Evolutionary conservation across 2,113 vertebrate genomes (phyloP).

Genomic region (Ovis canadensis): DNA sequence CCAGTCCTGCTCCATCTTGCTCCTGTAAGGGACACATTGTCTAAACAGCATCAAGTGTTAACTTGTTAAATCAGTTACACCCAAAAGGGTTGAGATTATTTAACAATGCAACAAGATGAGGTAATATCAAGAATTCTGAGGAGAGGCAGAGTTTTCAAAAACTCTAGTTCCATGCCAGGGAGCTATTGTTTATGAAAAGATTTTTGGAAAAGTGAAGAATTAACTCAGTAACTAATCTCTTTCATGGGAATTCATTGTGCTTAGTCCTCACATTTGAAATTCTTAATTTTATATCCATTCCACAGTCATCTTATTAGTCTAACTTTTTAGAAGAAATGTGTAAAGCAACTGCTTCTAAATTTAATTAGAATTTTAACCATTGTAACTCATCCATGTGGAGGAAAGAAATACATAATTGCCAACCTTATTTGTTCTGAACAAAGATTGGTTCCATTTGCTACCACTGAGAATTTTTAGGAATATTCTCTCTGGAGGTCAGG

Average conservation of each 20-base stretch:
- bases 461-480: not conserved
- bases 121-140: conserved; percentile 64
- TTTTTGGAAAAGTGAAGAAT: conserved; percentile 57
- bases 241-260: not conserved
- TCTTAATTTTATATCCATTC: conserved; percentile 21
- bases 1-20: conserved; percentile 62
- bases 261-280: conserved; percentile 30
- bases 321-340: not conserved
- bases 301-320: not conserved
- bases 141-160: conserved; percentile 58
- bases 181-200: conserved; percentile 65
- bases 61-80: conserved; percentile 73
- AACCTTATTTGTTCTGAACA: not conserved
- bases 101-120: conserved; percentile 68
- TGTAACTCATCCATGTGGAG: not conserved
- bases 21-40: conserved; percentile 28
- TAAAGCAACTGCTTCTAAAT: not conserved
- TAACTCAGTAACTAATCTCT: conserved; percentile 27
- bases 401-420: not conserved
- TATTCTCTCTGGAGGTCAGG: not conserved
- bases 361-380: not conserved
- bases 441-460: not conserved
- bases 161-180: conserved; percentile 37
- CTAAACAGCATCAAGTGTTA: conserved; percentile 61
- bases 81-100: conserved; percentile 70